Base-by-base conservation (phyloP, 2,113 vertebrate species). In the Xiphorhynchus elegans region DNA sequence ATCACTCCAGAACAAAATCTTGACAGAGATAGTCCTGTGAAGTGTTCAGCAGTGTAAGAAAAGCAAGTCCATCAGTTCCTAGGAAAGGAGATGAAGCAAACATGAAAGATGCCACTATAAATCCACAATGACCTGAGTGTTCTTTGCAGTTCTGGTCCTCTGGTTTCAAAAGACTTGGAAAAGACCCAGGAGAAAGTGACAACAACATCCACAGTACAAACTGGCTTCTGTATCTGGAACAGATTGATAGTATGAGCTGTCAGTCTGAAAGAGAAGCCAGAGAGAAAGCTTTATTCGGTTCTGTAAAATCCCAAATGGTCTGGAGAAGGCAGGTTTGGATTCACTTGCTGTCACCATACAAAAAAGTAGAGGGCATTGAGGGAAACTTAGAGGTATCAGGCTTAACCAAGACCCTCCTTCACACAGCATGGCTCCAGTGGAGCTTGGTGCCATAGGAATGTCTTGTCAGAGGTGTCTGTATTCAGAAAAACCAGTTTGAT, bases 401-500 rank as follows among this genome's bases (percentile, higher is more conserved):
- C 29, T 91, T 21, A 52, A 52, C 25, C 47, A 28, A 50, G 49
- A n/a, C 33, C 8, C 10, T 28, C 10, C 12, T 35, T 59, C 17
- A 9, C 17, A 33, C 35, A 37, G 28, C 0, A 0, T 4, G 17
- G 44, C 63, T 19, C 18, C 16, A 20, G 40, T 17, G 17, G 44
- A 63, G 46, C 15, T 47, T 0, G 0, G 33, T 35, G 15, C 39
- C 47, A 52, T 16, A 18, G 58, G 35, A 72, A 4, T 2, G 18
- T 42, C 40, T 68, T 19, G 72, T 44, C 47, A 26, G 29, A 64
- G 29, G 11, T 35, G 4, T 23, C 47, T 37, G 29, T 13, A 14
- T 88, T 85, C 35, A 79, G 33, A 76, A 74, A 63, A 46, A 8
- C 0, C 40, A 31, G 9, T 42, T 26, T 37, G 44, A 21, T 35